Percentiles rank a stretch among this genome's conserved stretches.
Conservation (phyloP, 1,140 invertebrate genomes). For the Penaeus chinensis region DNA sequence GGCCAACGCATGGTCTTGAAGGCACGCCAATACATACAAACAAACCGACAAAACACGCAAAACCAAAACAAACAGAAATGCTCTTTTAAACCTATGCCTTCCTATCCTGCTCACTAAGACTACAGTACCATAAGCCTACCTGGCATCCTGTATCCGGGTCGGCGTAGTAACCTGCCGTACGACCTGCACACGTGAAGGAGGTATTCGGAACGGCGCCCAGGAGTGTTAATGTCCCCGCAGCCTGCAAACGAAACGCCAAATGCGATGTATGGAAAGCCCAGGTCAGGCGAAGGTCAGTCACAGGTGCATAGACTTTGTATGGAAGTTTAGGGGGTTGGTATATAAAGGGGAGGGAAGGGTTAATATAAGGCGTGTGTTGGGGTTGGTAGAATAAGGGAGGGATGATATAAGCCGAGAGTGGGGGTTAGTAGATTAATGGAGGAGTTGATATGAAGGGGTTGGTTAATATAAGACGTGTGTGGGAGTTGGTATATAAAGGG, state of each 20-base stretch:
- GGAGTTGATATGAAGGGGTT: background rate
- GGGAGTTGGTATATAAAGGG: background rate
- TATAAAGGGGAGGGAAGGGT: background rate
- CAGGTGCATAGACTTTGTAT: background rate
- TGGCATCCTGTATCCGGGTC: slow-evolving; percentile 81
- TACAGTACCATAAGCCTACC: slow-evolving; percentile 66
- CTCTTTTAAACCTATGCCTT: too few relatives aligned
- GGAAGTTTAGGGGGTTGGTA: background rate
- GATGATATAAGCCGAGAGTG: background rate
- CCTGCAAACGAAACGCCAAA: background rate
- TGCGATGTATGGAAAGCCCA: background rate
- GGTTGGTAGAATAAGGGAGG: background rate
- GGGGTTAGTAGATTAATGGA: background rate
- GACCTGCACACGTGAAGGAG: slow-evolving; percentile 75
- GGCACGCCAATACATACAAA: too few relatives aligned
- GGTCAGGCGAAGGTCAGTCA: background rate
- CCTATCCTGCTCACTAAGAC: background rate
- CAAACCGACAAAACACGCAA: too few relatives aligned
- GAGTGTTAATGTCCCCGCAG: slow-evolving; percentile 41
- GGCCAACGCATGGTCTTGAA: background rate
- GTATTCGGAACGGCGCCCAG: slow-evolving; percentile 63
- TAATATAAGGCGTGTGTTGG: background rate
- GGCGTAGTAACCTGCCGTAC: slow-evolving; percentile 79
- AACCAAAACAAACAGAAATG: too few relatives aligned
- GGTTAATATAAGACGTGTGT: background rate